Evolutionary conservation across 1,140 invertebrate genomes (phyloP).

Genomic region (Pseudomyrmex sp.): DNA sequence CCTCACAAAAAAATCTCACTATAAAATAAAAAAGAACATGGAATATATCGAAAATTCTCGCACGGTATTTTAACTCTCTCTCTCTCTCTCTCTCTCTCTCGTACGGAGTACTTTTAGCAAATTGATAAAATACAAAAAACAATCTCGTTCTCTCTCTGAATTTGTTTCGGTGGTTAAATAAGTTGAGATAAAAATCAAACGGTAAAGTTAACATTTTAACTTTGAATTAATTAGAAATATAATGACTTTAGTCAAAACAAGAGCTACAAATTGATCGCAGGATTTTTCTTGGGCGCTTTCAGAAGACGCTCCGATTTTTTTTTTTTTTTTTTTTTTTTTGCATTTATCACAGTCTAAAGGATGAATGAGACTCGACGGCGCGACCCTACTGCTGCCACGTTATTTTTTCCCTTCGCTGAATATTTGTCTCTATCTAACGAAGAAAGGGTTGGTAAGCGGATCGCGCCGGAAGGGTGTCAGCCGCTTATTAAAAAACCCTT

Average conservation of each 20-base stretch:
- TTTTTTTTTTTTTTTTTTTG: conserved; percentile 43
- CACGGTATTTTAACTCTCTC: neutral
- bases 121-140: neutral
- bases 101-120: neutral
- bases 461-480: conserved; percentile 71
- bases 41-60: conserved; percentile 15
- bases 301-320: neutral
- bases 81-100: neutral
- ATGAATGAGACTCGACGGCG: conserved; percentile 65
- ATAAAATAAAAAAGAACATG: conserved; percentile 8
- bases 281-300: conserved; percentile 29
- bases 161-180: neutral
- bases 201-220: neutral
- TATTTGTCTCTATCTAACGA: conserved; percentile 72
- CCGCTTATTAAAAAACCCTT: conserved; percentile 75
- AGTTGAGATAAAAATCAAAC: neutral
- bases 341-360: conserved; percentile 72
- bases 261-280: conserved; percentile 41
- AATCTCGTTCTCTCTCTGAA: neutral
- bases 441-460: conserved; percentile 73
- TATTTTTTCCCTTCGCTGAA: conserved; percentile 73
- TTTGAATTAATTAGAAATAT: conserved; percentile 10
- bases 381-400: conserved; percentile 56
- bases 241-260: conserved; percentile 27
- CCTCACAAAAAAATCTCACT: neutral